These are phyloP conservation scores for Tyrannus savana DNA, from an alignment of 2,113 vertebrate genomes.

Conservation along the genomic window DNA sequence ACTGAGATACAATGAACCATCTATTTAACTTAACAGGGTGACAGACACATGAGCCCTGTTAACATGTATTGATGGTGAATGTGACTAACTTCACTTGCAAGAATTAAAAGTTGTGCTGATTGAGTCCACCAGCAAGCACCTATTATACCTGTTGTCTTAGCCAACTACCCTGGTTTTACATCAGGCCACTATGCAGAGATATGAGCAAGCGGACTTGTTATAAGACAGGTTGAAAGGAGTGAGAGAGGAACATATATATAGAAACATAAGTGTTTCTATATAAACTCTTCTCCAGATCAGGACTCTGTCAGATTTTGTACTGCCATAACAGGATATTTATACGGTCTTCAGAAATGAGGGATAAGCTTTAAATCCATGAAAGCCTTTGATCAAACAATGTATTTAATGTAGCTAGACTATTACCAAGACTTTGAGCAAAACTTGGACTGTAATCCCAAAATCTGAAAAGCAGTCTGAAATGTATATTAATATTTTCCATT, in stretches of 20 bases:
- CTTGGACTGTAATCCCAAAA: neutral
- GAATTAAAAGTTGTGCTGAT: neutral
- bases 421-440: neutral
- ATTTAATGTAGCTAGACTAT: neutral
- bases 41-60: neutral
- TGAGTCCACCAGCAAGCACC: neutral
- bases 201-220: neutral
- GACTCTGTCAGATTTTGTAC: neutral
- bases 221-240: neutral
- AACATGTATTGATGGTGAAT: neutral
- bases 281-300: neutral
- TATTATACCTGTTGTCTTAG: neutral
- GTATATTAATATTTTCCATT: neutral
- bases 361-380: neutral
- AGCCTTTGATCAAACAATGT: neutral
- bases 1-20: neutral
- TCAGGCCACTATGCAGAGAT: neutral
- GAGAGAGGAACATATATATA: neutral
- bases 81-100: neutral
- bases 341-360: neutral
- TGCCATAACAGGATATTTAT: neutral
- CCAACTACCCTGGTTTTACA: neutral
- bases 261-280: neutral
- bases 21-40: neutral
- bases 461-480: neutral